Evolutionary conservation across 2,797 vertebrate genomes (phyloP).

Genomic region (Acropternis orthonyx): DNA sequence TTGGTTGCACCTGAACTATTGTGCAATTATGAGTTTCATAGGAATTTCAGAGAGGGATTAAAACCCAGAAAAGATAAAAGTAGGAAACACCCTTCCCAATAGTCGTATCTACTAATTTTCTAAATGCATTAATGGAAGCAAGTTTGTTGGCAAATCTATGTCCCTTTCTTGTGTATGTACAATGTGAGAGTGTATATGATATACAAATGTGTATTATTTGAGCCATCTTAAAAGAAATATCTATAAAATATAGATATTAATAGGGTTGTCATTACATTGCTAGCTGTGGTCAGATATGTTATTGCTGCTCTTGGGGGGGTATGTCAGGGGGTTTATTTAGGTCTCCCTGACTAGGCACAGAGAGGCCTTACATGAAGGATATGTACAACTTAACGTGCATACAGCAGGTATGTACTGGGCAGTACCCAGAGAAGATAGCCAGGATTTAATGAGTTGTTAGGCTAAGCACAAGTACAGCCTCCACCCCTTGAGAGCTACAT

Average conservation of each 20-base stretch:
- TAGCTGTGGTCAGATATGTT: neutral
- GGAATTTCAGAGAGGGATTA: neutral
- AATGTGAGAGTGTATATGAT: neutral
- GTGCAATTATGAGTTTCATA: neutral
- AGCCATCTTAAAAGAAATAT: neutral
- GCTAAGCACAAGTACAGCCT: neutral
- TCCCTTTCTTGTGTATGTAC: neutral
- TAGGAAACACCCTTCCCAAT: neutral
- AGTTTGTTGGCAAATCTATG: neutral
- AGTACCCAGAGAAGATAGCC: neutral
- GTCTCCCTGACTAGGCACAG: neutral
- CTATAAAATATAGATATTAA: neutral
- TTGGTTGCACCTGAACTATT: neutral
- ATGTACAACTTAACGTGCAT: neutral
- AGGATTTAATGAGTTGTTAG: neutral
- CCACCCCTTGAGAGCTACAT: fast-evolving
- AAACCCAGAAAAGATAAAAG: neutral
- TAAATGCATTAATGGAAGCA: neutral
- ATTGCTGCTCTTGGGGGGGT: neutral
- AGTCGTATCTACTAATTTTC: neutral
- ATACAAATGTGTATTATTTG: neutral
- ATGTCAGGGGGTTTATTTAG: fast-evolving
- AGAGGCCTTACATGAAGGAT: neutral
- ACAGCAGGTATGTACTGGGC: neutral
- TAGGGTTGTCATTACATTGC: neutral